Conservation (phyloP, 2,113 vertebrate species). For the Thomomys bottae region DNA sequence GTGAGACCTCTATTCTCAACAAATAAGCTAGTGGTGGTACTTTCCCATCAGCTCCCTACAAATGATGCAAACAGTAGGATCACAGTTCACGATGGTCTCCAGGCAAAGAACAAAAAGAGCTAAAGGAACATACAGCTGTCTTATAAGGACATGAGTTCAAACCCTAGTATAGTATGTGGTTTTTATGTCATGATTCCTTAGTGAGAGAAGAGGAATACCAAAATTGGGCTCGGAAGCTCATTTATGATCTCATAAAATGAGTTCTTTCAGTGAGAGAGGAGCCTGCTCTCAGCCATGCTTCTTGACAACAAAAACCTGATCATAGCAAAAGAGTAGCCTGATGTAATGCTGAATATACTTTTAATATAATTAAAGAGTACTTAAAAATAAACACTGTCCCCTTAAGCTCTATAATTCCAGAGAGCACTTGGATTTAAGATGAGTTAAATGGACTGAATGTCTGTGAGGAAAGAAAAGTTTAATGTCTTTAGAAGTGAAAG, state of each 20-base stretch:
- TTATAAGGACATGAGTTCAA: no score
- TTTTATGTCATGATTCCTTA: not conserved
- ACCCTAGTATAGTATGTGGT: no score
- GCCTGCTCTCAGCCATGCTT: not conserved
- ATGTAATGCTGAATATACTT: not conserved
- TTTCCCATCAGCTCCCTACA: no score
- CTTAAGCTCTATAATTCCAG: slow-evolving; percentile 44
- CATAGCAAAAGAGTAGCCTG: slow-evolving; percentile 11
- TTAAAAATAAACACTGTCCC: slow-evolving; percentile 51
- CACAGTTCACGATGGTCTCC: no score
- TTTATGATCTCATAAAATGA: no score
- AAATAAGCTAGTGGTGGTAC: no score
- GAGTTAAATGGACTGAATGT: slow-evolving; percentile 40
- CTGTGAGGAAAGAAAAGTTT: slow-evolving; percentile 62
- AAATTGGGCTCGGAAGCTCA: not conserved
- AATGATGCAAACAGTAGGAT: no score
- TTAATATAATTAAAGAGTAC: slow-evolving; percentile 60
- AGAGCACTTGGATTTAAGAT: slow-evolving; percentile 50
- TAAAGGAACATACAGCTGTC: no score
- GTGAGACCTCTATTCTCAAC: no score
- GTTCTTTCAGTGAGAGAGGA: not conserved
- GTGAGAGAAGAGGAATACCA: not conserved
- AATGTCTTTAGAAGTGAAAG: slow-evolving; percentile 56
- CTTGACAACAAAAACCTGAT: not conserved
- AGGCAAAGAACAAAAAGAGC: no score